Evolutionary conservation across 2,888 invertebrate genomes (phyloP).

Genomic region (Hemaris fuciformis): DNA sequence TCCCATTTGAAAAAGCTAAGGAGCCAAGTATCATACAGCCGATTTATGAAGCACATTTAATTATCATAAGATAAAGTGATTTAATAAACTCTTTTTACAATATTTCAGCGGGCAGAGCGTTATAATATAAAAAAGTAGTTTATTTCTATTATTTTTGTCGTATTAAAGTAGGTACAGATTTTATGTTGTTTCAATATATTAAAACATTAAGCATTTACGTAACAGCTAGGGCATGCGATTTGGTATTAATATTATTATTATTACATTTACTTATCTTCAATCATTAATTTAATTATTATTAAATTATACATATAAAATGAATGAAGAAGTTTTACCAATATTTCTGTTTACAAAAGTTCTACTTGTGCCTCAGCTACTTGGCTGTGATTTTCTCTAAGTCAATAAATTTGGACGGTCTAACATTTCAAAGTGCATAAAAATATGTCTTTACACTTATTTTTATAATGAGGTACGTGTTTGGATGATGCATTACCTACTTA

Average conservation of each 20-base stretch:
- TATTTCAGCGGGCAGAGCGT: slow-evolving; percentile 39
- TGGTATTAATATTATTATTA: slow-evolving; percentile 13
- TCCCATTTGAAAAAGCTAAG: no score
- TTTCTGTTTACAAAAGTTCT: neutral
- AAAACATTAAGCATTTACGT: neutral
- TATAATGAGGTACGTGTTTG: slow-evolving; percentile 54
- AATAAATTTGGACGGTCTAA: slow-evolving; percentile 42
- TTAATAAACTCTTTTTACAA: slow-evolving; percentile 7
- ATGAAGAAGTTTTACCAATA: slow-evolving; percentile 38
- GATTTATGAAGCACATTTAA: neutral
- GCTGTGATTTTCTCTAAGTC: slow-evolving; percentile 2
- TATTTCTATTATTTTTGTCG: neutral
- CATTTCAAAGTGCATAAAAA: slow-evolving; percentile 50
- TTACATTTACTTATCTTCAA: slow-evolving; percentile 40
- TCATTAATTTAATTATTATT: slow-evolving; percentile 68
- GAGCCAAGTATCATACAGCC: no score
- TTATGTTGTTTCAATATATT: neutral
- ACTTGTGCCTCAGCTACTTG: neutral
- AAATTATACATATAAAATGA: slow-evolving; percentile 65
- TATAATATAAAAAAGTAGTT: slow-evolving; percentile 37
- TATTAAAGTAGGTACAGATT: neutral
- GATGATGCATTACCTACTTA: slow-evolving; percentile 34
- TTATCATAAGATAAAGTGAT: neutral
- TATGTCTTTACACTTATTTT: slow-evolving; percentile 47
- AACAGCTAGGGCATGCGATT: neutral